Percentiles rank a stretch among this genome's conserved stretches.
phyloP scores from a whole-genome alignment of 2,797 vertebrate genomes.

The Oryzias dopingdopingensis region DNA sequence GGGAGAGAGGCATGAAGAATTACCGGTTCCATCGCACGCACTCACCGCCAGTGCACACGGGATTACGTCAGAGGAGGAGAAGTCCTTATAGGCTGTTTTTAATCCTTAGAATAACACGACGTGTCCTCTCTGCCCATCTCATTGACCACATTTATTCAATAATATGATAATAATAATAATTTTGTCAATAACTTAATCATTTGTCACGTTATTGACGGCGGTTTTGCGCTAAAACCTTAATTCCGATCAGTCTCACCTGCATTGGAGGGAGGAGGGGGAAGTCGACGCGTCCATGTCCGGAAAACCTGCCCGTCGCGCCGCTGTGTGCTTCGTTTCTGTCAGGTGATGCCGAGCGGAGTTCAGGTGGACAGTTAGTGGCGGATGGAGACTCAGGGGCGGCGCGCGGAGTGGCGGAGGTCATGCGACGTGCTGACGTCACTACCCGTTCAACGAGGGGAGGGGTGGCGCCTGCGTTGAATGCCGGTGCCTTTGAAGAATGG shows the following conservation, averaged over 20 bases:
- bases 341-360: slow-evolving; percentile 3
- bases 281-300: slow-evolving; percentile 46
- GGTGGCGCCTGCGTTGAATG: slow-evolving; percentile 13
- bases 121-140: background rate
- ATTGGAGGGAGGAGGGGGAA: slow-evolving; percentile 40
- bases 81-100: slow-evolving; percentile 4
- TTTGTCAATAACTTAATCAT: too few relatives aligned
- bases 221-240: background rate
- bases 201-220: too few relatives aligned
- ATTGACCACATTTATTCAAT: too few relatives aligned
- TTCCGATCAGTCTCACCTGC: slow-evolving; percentile 67
- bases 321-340: background rate
- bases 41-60: too few relatives aligned
- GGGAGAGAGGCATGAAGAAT: too few relatives aligned
- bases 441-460: slow-evolving; percentile 26
- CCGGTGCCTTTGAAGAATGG: slow-evolving; percentile 49
- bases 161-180: too few relatives aligned
- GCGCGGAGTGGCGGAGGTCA: slow-evolving; percentile 12
- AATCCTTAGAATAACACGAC: slow-evolving; percentile 28
- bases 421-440: slow-evolving; percentile 37
- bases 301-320: slow-evolving; percentile 9
- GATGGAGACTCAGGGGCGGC: slow-evolving; percentile 12
- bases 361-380: slow-evolving; percentile 1
- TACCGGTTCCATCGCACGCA: too few relatives aligned
- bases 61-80: slow-evolving; percentile 18